Evolutionary conservation across 2,888 invertebrate species (phyloP), one percentile per base, ranked within the genome.

Genomic region (Laspeyria flexula): DNA sequence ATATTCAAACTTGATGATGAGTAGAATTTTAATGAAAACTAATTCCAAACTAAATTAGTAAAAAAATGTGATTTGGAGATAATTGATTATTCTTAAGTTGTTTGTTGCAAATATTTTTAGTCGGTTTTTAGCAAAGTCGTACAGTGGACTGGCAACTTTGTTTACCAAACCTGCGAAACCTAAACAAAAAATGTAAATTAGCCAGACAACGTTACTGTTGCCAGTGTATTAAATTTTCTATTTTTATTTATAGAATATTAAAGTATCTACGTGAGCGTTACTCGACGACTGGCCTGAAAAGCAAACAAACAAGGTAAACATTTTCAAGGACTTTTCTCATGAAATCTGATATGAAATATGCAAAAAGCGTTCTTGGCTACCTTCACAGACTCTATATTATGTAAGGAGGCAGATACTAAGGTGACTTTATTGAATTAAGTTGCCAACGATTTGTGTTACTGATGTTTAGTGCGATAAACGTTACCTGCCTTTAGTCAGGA

Each of bases 331-430:
- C 54, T 47, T 39, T 18, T 55, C 59, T 64, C 68, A 58, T 65
- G 65, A 78, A 80, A 73, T 72, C 71, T 67, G 69, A 67, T 74
- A 79, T 75, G 69, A 77, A 77, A 79, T 73, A 80, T 81, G 79
- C 74, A 80, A 72, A 79, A 64, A 77, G 60, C 70, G 70, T 71
- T 68, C 55, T 56, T 60, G 56, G 54, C 59, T 63, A 60, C 61
- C 65, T 59, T 65, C 51, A 48, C 55, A 63, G 43, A 38, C 63
- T 55, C 46, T 43, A 53, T 61, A 56, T 68, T 64, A 55, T 54
- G 45, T 43, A 56, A 47, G 39, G 42, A 46, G 11, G 15, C 37
- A 38, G 48, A 58, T 49, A 62, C 55, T 62, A 64, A 55, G 56
- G 55, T 27, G 37, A 55, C 46, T 61, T 74, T 73, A 76, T 73